Conservation (phyloP, 2,888 invertebrate genomes). For the Drosophila buzzatii region DNA sequence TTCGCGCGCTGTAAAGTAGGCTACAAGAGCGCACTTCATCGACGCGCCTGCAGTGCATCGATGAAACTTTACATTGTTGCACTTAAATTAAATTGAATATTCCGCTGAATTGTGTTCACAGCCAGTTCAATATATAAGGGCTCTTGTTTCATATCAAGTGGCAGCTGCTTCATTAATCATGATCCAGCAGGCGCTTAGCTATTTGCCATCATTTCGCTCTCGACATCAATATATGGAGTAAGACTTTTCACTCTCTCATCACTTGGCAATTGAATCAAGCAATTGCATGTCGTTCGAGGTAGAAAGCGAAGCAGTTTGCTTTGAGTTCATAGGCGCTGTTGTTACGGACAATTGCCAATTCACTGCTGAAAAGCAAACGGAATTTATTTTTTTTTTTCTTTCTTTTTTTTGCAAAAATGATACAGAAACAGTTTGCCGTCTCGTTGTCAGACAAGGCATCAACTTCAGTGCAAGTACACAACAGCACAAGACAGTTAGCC, state of each 20-base stretch:
- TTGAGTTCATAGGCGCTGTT: not conserved
- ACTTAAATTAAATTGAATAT: slow-evolving; percentile 49
- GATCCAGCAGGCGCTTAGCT: not conserved
- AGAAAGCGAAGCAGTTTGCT: slow-evolving; percentile 24
- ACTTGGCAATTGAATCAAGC: slow-evolving; percentile 15
- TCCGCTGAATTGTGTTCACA: not conserved
- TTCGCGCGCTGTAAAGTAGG: slow-evolving; percentile 39
- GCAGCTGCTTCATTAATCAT: not conserved
- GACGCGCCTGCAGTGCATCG: slow-evolving; percentile 11
- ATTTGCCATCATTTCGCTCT: not conserved
- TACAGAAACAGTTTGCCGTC: slow-evolving; percentile 13
- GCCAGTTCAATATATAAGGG: too few relatives aligned
- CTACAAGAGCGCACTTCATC: slow-evolving; percentile 44
- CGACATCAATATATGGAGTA: not conserved
- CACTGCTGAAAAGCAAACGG: slow-evolving; percentile 27
- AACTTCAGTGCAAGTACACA: slow-evolving; percentile 34
- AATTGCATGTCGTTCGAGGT: slow-evolving; percentile 26
- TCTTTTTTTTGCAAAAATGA: slow-evolving; percentile 32
- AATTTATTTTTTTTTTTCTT: slow-evolving; percentile 25
- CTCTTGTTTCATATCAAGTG: not conserved
- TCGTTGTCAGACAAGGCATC: slow-evolving; percentile 61
- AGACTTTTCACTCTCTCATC: slow-evolving; percentile 1
- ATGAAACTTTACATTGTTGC: slow-evolving; percentile 5
- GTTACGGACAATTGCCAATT: slow-evolving; percentile 6
- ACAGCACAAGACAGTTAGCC: slow-evolving; percentile 18